These are phyloP conservation scores for Prosopocoilus inquinatus DNA, from an alignment of 2,888 invertebrate species.

Conservation along the genomic window DNA sequence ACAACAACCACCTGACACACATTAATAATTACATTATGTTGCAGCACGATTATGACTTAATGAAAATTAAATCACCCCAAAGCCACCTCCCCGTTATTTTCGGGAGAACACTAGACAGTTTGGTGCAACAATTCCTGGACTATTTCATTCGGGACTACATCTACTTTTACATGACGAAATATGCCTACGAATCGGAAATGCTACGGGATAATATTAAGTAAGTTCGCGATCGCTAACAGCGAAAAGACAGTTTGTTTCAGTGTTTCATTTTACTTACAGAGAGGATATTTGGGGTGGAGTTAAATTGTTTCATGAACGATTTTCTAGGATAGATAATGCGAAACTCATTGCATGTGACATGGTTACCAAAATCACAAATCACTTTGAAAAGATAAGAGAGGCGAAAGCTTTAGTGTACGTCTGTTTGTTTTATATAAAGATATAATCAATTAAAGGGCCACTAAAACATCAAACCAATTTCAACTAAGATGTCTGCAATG, in stretches of 20 bases:
- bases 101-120: slow-evolving; percentile 79
- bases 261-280: slow-evolving; percentile 57
- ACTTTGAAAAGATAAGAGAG: slow-evolving; percentile 81
- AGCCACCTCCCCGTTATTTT: slow-evolving; percentile 73
- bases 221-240: slow-evolving; percentile 21
- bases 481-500: too few relatives aligned
- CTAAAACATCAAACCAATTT: too few relatives aligned
- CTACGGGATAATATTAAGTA: slow-evolving; percentile 54
- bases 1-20: not conserved
- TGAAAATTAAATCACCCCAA: slow-evolving; percentile 27
- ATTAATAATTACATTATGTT: slow-evolving; percentile 9
- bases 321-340: slow-evolving; percentile 75
- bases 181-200: slow-evolving; percentile 54
- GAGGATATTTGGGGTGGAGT: slow-evolving; percentile 83
- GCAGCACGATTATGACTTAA: slow-evolving; percentile 41
- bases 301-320: slow-evolving; percentile 70
- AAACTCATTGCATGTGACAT: slow-evolving; percentile 81
- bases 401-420: slow-evolving; percentile 73
- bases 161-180: slow-evolving; percentile 67
- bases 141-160: slow-evolving; percentile 78
- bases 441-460: not conserved
- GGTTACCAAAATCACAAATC: slow-evolving; percentile 75
- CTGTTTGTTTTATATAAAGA: not conserved
- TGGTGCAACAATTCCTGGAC: slow-evolving; percentile 79
- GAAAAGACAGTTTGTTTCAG: not conserved